Conservation (phyloP, 2,797 vertebrate genomes). For the Bradypodion pumilum region DNA sequence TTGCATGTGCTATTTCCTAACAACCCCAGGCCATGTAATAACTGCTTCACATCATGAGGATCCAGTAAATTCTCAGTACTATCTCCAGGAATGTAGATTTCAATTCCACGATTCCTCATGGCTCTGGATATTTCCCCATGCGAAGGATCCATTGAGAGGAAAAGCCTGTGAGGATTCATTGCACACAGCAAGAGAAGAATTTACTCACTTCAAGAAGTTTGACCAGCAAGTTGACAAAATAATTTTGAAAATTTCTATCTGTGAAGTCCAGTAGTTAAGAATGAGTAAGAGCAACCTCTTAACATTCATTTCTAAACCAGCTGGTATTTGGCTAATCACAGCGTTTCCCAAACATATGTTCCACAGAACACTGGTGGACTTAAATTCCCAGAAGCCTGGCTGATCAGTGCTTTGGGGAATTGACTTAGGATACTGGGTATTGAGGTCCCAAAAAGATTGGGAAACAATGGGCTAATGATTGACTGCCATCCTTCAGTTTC, state of each 20-base stretch:
- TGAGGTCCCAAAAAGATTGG: too few relatives aligned
- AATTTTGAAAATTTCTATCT: not conserved
- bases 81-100: slow-evolving; percentile 90
- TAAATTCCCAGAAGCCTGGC: too few relatives aligned
- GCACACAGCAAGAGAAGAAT: not conserved
- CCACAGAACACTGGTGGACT: too few relatives aligned
- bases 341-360: too few relatives aligned
- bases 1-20: slow-evolving; percentile 87
- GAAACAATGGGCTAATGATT: too few relatives aligned
- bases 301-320: not conserved
- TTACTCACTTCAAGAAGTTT: not conserved
- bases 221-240: not conserved
- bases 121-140: slow-evolving; percentile 97
- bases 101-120: slow-evolving; percentile 96
- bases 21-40: slow-evolving; percentile 88
- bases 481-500: not conserved
- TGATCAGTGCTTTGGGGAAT: too few relatives aligned
- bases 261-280: not conserved
- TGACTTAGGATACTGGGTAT: too few relatives aligned
- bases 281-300: not conserved
- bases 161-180: slow-evolving; percentile 78
- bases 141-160: slow-evolving; percentile 93
- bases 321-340: not conserved
- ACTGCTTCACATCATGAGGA: slow-evolving; percentile 85
- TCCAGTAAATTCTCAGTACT: slow-evolving; percentile 80